A percentile compares a stretch with the other conserved stretches of the same genome.
phyloP scores from a whole-genome alignment of 1,140 invertebrate species.

The fruit fly (Drosophila melanogaster) region DNA sequence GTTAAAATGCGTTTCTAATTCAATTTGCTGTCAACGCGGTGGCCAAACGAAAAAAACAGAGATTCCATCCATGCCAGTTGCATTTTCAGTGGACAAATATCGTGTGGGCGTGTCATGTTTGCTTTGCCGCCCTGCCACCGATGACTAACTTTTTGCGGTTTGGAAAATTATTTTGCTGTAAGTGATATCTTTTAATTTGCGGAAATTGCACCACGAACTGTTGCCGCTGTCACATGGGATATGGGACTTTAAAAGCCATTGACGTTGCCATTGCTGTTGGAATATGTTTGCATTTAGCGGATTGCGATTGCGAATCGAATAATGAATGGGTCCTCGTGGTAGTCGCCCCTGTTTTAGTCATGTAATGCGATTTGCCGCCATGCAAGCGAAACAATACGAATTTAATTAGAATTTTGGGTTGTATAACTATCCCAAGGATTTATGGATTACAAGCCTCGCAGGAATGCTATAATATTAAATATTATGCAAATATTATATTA shows the following conservation, averaged over 20 bases:
- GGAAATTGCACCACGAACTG: constrained; percentile 56
- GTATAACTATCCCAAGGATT: constrained; percentile 36
- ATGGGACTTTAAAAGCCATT: constrained; percentile 20
- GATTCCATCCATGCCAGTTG: constrained; percentile 26
- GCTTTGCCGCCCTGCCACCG: constrained; percentile 9
- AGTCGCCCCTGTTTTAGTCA: constrained; percentile 7
- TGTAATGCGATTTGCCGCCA: constrained; percentile 39
- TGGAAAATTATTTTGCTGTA: constrained; percentile 70
- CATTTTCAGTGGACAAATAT: constrained; percentile 43
- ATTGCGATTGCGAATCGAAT: constrained; percentile 29
- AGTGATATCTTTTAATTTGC: constrained; percentile 80
- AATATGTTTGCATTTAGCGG: constrained; percentile 42
- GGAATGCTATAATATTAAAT: background rate
- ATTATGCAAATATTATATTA: background rate
- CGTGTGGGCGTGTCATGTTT: constrained; percentile 52
- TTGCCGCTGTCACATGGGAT: constrained; percentile 27
- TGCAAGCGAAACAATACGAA: constrained; percentile 30
- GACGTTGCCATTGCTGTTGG: constrained; percentile 20
- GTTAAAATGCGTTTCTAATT: constrained; percentile 78
- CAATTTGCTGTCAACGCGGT: constrained; percentile 74
- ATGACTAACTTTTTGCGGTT: constrained; percentile 60
- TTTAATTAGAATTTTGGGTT: constrained; percentile 35
- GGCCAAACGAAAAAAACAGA: constrained; percentile 19
- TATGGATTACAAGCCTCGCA: background rate
- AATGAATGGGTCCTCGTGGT: constrained; percentile 32